Conservation (phyloP, 2,888 invertebrate genomes). For the Lordiphosa fenestrarum region DNA sequence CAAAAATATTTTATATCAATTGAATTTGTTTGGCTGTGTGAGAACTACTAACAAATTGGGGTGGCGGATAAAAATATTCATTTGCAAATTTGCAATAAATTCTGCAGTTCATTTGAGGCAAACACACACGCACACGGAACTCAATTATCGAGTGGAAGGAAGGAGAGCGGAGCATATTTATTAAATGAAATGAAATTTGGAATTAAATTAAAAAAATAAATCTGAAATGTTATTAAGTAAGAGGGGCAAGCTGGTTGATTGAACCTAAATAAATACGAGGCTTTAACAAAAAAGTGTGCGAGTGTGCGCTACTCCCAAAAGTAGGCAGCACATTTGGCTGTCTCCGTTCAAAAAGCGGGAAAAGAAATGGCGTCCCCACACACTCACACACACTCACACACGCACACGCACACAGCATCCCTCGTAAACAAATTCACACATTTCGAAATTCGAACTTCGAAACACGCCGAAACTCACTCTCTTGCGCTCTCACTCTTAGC, state of each 20-base stretch:
- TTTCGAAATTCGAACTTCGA: constrained; percentile 69
- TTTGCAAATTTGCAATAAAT: constrained; percentile 44
- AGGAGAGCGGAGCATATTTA: too few species aligned
- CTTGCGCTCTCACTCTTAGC: neutral
- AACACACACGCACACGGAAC: neutral
- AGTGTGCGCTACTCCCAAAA: constrained; percentile 42
- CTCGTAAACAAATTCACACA: constrained; percentile 66
- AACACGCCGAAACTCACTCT: constrained; percentile 24
- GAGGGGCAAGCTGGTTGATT: too few species aligned
- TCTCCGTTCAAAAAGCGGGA: neutral
- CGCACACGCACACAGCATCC: constrained; percentile 31
- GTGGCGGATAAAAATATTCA: too few species aligned
- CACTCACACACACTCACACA: constrained; percentile 4
- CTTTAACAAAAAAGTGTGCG: too few species aligned
- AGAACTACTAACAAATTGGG: constrained; percentile 25
- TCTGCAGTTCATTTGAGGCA: constrained; percentile 22
- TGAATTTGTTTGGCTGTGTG: constrained; percentile 40
- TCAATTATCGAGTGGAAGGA: constrained; percentile 20
- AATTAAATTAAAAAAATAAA: too few species aligned
- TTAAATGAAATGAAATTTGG: too few species aligned
- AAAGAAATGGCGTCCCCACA: constrained; percentile 19
- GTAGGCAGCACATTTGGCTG: constrained; percentile 43
- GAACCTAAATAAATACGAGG: too few species aligned
- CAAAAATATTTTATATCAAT: constrained; percentile 38
- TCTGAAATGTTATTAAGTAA: too few species aligned